These are phyloP conservation scores for Promerops cafer DNA, from an alignment of 2,113 vertebrate species.

Conservation along the genomic window DNA sequence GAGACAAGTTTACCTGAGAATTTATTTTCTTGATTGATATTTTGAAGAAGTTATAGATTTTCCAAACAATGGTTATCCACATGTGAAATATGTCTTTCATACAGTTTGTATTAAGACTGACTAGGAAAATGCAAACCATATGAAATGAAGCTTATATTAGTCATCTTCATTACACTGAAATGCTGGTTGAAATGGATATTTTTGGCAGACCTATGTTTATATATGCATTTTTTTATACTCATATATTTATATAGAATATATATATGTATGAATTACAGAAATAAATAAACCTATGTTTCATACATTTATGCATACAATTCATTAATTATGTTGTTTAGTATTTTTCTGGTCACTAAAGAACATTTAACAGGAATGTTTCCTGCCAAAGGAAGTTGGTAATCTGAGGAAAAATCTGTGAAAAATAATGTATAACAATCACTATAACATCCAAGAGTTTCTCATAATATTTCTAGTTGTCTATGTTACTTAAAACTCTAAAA, in stretches of 20 bases:
- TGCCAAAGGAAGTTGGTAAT: not conserved
- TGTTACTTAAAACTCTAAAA: not conserved
- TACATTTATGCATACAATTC: not conserved
- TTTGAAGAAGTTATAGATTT: not conserved
- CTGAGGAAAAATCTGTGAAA: not conserved
- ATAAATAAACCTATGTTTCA: not conserved
- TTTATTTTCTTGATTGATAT: not conserved
- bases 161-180: not conserved
- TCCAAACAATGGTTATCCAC: not conserved
- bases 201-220: not conserved
- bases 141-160: not conserved
- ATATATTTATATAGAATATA: not conserved
- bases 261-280: not conserved
- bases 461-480: not conserved
- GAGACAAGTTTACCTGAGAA: not conserved
- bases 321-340: not conserved
- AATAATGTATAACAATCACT: not conserved
- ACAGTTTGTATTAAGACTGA: not conserved
- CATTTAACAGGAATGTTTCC: not conserved
- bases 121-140: not conserved
- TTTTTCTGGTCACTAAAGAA: not conserved
- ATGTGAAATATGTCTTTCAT: not conserved
- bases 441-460: not conserved
- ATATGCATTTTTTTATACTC: not conserved
- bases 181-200: not conserved